Evolutionary conservation across 1,140 invertebrate species (phyloP), one percentile per base, ranked within the genome.

Genomic region (Penaeus japonicus): DNA sequence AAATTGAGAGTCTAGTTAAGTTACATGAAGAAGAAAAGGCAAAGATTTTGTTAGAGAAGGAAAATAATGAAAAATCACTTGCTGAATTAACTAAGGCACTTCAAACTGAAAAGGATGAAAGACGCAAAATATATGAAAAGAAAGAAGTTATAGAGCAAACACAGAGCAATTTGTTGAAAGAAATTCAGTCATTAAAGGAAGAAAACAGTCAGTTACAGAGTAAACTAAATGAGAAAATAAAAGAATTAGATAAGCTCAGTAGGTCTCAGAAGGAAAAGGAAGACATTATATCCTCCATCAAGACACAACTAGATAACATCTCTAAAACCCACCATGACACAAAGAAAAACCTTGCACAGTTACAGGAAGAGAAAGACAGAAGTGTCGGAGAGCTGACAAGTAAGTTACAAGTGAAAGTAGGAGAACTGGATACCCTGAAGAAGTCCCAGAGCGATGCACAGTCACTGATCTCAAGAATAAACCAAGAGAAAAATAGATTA

Each of bases 11-110:
- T 32, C 35, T 78, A 2, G 7, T 78, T 4, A 78, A 85, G 27
- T 54, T 32, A 15, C 73, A 85, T 35, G 84, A 85, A 22, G 84
- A 85, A 55, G 84, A 85, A 17, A 77, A 77, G 27, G 20, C 20
- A 22, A 85, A 57, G n/a, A 78, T 85, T 10, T 77, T 78, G 27
- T 35, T 35, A 22, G 73, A 85, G 78, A 85, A 78, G 70, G 35
- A 77, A 78, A 30, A 59, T 78, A 15, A 35, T 32, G 54, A 59
- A 27, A 62, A 39, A 39, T 22, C 12, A n/a, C 2, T 77, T n/a
- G 55, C 32, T 55, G 84, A 85, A n/a, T 24, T 77, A 0, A 53
- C 84, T 32, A 12, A 54, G 24, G 73, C 70, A 59, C n/a, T 59
- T 22, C 22, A 85, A 24, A n/a, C 10, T 57, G 4, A 78, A 17